These are phyloP conservation scores for Cartodere bifasciata DNA, from an alignment of 2,888 invertebrate genomes.

Conservation along the genomic window DNA sequence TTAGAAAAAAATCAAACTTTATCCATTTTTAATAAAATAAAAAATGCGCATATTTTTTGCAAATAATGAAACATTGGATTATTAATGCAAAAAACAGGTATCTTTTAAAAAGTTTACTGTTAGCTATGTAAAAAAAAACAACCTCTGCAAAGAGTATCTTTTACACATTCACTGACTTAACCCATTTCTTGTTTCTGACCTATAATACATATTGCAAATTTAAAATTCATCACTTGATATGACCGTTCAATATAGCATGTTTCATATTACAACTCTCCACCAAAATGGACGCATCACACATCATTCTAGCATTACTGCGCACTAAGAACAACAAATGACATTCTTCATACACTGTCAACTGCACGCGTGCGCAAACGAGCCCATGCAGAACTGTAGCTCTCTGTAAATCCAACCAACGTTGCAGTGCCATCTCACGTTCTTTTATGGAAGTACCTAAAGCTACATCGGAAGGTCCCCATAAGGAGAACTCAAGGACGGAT, in stretches of 20 bases:
- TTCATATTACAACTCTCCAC: conserved; percentile 34
- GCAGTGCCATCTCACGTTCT: conserved; percentile 63
- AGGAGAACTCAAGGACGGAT: conserved; percentile 70
- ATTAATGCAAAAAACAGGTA: too few relatives aligned
- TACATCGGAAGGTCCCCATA: conserved; percentile 80
- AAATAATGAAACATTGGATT: too few relatives aligned
- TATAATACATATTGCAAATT: too few relatives aligned
- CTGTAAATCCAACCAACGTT: conserved; percentile 80
- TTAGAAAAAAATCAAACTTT: too few relatives aligned
- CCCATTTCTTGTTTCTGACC: too few relatives aligned
- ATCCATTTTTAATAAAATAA: too few relatives aligned
- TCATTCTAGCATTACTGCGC: conserved; percentile 66
- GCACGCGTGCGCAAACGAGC: conserved; percentile 62
- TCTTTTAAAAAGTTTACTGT: too few relatives aligned
- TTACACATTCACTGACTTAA: too few relatives aligned
- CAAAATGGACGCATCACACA: conserved; percentile 60
- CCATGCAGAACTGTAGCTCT: conserved; percentile 75
- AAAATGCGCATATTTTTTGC: too few relatives aligned
- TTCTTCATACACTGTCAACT: conserved; percentile 66
- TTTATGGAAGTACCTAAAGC: conserved; percentile 53
- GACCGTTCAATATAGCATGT: neutral
- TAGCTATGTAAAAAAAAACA: too few relatives aligned
- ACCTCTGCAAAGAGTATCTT: too few relatives aligned
- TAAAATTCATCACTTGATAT: too few relatives aligned
- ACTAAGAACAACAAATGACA: conserved; percentile 74